phyloP scores from a whole-genome alignment of 2,797 vertebrate genomes.

The Lutjanus argentimaculatus region DNA sequence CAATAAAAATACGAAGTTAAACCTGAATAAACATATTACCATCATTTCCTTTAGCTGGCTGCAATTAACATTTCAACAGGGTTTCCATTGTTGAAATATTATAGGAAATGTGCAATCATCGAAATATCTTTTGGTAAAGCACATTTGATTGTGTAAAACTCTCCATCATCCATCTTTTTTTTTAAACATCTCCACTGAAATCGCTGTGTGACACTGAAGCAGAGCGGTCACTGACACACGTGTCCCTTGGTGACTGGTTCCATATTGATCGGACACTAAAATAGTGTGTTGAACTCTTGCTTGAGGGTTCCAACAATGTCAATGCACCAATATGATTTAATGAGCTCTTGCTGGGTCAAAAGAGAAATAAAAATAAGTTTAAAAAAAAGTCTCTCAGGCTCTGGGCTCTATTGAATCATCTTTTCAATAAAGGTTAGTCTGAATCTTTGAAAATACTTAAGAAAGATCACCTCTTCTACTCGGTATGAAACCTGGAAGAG shows the following conservation, averaged over 20 bases:
- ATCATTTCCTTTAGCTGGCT: slow-evolving; percentile 7
- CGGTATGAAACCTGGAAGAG: not conserved
- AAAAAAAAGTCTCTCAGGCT: not conserved
- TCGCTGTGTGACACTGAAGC: not conserved
- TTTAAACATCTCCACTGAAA: not conserved
- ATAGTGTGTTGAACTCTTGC: slow-evolving; percentile 14
- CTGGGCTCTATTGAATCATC: not conserved
- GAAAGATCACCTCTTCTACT: not conserved
- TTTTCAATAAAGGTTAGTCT: not conserved
- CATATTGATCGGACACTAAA: slow-evolving; percentile 13
- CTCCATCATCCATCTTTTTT: not conserved
- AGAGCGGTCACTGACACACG: not conserved
- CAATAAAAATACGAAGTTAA: slow-evolving; percentile 22
- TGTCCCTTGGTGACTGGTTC: slow-evolving; percentile 4
- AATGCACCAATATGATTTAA: slow-evolving; percentile 24
- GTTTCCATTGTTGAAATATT: slow-evolving; percentile 17
- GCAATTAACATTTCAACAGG: slow-evolving; percentile 39
- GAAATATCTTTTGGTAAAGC: not conserved
- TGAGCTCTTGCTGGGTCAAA: slow-evolving; percentile 8
- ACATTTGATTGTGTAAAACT: slow-evolving; percentile 1
- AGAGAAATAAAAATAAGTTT: not conserved
- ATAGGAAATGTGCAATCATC: slow-evolving; percentile 33
- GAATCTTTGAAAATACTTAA: not conserved
- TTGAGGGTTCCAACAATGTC: slow-evolving; percentile 13
- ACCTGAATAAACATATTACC: slow-evolving; percentile 51